Percentiles rank a stretch among this genome's conserved stretches.
These are phyloP conservation scores for Enteromius afrohamiltoni DNA, from an alignment of 2,797 vertebrate genomes.

Conservation along the genomic window DNA sequence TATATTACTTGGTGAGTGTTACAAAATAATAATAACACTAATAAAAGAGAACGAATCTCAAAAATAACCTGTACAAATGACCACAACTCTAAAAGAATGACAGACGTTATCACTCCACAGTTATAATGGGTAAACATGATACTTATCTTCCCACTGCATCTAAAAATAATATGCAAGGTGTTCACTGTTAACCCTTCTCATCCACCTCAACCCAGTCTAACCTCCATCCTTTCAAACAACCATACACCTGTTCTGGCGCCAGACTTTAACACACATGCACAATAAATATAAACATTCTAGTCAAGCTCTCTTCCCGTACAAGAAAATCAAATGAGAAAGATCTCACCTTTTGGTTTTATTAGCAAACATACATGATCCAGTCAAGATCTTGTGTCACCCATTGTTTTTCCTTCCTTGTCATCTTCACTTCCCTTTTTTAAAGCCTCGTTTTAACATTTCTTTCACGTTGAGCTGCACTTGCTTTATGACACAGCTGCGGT, in stretches of 20 bases:
- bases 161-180: constrained; percentile 53
- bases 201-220: constrained; percentile 33
- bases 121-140: constrained; percentile 48
- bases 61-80: constrained; percentile 35
- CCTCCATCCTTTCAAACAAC: constrained; percentile 33
- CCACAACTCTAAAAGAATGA: constrained; percentile 13
- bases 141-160: constrained; percentile 43
- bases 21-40: not conserved
- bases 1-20: not conserved
- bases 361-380: not conserved
- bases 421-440: constrained; percentile 5
- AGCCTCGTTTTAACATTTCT: constrained; percentile 15
- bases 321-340: constrained; percentile 2
- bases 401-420: constrained; percentile 13
- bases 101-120: constrained; percentile 34
- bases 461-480: constrained; percentile 5
- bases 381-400: constrained; percentile 9
- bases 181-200: constrained; percentile 47
- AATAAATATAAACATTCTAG: constrained; percentile 15
- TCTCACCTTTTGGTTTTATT: constrained; percentile 22
- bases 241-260: constrained; percentile 17
- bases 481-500: constrained; percentile 21
- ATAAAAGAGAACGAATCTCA: not conserved
- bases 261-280: constrained; percentile 6
- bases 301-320: not conserved